phyloP scores from a whole-genome alignment of 2,888 invertebrate species.

The Seladonia tumulorum region DNA sequence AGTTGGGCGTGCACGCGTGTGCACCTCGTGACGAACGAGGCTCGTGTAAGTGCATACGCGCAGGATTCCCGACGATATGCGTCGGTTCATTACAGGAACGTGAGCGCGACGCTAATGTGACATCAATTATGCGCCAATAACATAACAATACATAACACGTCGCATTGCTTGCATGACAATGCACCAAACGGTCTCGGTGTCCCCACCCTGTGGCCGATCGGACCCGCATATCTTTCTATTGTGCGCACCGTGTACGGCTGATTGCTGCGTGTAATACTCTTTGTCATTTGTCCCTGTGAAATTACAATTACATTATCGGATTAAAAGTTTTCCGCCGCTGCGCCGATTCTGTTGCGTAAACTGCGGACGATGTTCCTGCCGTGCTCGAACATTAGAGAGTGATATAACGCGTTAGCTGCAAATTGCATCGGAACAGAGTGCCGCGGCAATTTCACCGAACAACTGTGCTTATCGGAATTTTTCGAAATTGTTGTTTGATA shows the following conservation, averaged over 20 bases:
- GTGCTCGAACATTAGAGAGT: slow-evolving; percentile 7
- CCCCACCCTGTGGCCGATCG: slow-evolving; percentile 50
- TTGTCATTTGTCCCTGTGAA: slow-evolving; percentile 74
- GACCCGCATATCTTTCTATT: slow-evolving; percentile 76
- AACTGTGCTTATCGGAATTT: slow-evolving; percentile 4
- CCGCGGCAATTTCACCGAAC: slow-evolving; percentile 13
- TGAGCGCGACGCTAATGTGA: slow-evolving; percentile 79
- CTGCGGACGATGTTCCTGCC: background rate
- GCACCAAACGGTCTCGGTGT: slow-evolving; percentile 65
- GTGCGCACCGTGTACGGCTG: slow-evolving; percentile 73
- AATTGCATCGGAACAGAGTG: slow-evolving; percentile 1
- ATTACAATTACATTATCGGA: slow-evolving; percentile 64
- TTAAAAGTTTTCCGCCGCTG: slow-evolving; percentile 50
- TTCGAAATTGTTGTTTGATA: slow-evolving; percentile 3
- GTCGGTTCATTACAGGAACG: slow-evolving; percentile 80
- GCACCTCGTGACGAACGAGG: slow-evolving; percentile 54
- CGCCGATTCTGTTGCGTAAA: slow-evolving; percentile 24
- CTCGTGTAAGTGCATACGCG: slow-evolving; percentile 45
- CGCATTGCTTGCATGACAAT: slow-evolving; percentile 82
- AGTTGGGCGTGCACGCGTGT: slow-evolving; percentile 11
- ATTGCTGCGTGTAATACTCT: slow-evolving; percentile 78
- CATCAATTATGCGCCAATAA: slow-evolving; percentile 83
- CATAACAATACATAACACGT: slow-evolving; percentile 82
- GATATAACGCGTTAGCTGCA: background rate
- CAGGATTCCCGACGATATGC: slow-evolving; percentile 71